Evolutionary conservation across 2,888 invertebrate species (phyloP), one percentile per base, ranked within the genome.

Genomic region (Lingula anatina): DNA sequence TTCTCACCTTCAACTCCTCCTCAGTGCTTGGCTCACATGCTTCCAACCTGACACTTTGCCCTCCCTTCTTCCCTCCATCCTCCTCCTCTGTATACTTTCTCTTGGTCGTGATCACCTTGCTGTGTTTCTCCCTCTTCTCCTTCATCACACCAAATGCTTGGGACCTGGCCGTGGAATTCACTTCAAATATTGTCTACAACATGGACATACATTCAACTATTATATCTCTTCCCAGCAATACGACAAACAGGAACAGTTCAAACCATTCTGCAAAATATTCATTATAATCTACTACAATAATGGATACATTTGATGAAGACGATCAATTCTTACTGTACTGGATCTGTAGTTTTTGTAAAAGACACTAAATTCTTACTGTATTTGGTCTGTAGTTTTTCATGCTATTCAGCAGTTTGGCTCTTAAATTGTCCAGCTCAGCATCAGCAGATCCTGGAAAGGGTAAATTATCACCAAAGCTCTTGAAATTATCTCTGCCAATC

Each of bases 101-200:
- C 44, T 64, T 58, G 12, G 55, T 58, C 21, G 72, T 84, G 79
- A 81, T 77, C 12, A 71, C 65, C n/a, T 58, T 58, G 36, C 68
- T 68, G 78, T 94, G 84, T 70, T 85, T 80, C 57, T 84, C 81
- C 44, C 96, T 83, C 76, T 93, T 94, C 12, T 84, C 82, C 74
- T 91, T 90, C 95, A 97, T 97, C 0, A 89, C 85, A 50, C 84
- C 77, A 46, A 73, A 71, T 60, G 87, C 88, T 70, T 86, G 86
- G 0, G 0, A 90, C 87, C 70, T 90, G 85, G 63, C 86, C 83
- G 70, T 89, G 0, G 87, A 84, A 40, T 89, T 88, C 44, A 96
- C 82, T 80, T 97, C 97, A 77, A 97, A 90, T 65, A 97, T 88
- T 0, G 95, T 97, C 91, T 92, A 78, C 36, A n/a, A n/a, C n/a